These are phyloP conservation scores for Telmatherina bonti DNA, from an alignment of 2,797 vertebrate genomes.

Conservation along the genomic window DNA sequence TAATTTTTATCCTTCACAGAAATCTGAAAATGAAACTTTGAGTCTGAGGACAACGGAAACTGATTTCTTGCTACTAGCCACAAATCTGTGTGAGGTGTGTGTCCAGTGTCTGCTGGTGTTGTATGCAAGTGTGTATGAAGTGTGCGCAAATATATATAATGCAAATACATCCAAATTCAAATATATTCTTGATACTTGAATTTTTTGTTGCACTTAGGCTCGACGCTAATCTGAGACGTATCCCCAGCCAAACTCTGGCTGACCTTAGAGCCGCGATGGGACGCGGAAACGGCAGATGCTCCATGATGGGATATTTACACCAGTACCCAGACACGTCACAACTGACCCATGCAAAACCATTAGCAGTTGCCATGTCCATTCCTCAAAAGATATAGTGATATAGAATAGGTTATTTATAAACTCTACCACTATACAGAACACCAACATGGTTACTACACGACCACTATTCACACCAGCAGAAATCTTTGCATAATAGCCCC, in stretches of 20 bases:
- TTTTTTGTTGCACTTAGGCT: conserved; percentile 72
- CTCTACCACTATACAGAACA: conserved; percentile 66
- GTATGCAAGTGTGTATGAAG: conserved; percentile 82
- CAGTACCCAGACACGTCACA: conserved; percentile 38
- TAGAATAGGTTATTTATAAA: conserved; percentile 61
- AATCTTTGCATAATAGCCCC: conserved; percentile 13
- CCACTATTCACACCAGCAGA: conserved; percentile 53
- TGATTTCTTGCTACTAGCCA: conserved; percentile 67
- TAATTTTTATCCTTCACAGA: background rate
- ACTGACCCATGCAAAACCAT: conserved; percentile 60
- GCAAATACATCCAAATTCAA: conserved; percentile 71
- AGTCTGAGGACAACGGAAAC: conserved; percentile 67
- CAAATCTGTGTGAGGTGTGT: conserved; percentile 77
- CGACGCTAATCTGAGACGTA: conserved; percentile 61
- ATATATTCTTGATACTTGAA: conserved; percentile 68
- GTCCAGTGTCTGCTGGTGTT: conserved; percentile 82
- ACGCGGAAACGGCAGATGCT: conserved; percentile 25
- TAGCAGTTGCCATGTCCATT: conserved; percentile 34
- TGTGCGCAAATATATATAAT: conserved; percentile 76
- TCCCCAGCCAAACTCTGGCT: conserved; percentile 75
- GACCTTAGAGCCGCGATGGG: conserved; percentile 23
- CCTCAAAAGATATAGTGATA: conserved; percentile 58
- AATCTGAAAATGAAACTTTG: background rate
- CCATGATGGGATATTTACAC: conserved; percentile 55
- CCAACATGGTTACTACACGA: conserved; percentile 56